These are phyloP conservation scores for Chiloscyllium punctatum DNA, from an alignment of 2,797 vertebrate species.

Conservation along the genomic window DNA sequence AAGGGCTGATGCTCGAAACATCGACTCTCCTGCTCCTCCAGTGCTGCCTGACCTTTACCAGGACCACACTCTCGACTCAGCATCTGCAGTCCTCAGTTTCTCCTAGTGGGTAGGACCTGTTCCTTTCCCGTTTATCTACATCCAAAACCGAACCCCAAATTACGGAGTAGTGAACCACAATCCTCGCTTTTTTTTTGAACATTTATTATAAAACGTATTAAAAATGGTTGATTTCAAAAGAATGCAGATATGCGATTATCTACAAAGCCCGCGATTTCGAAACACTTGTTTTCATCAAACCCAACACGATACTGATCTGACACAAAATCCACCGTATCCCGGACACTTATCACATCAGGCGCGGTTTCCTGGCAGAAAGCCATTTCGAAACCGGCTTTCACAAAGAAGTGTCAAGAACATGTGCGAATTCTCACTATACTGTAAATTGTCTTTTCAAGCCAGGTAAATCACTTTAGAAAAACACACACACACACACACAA, in stretches of 20 bases:
- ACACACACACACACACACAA: background rate
- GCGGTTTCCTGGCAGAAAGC: slow-evolving; percentile 77
- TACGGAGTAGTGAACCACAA: background rate
- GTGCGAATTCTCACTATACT: slow-evolving; percentile 45
- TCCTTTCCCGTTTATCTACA: background rate
- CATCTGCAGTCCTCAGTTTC: too few species aligned
- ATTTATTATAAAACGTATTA: slow-evolving; percentile 27
- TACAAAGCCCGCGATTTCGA: background rate
- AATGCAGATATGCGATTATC: background rate
- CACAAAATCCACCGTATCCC: background rate
- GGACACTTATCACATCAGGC: slow-evolving; percentile 66
- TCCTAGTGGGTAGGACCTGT: background rate
- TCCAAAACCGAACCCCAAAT: background rate
- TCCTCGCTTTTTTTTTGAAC: background rate
- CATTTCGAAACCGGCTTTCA: slow-evolving; percentile 98
- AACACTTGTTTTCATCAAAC: background rate
- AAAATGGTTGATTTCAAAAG: background rate
- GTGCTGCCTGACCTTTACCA: too few species aligned
- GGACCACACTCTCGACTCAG: too few species aligned
- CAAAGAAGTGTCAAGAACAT: slow-evolving; percentile 71
- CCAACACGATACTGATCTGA: background rate
- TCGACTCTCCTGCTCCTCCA: too few species aligned
- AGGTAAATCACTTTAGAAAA: background rate
- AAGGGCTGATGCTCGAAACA: too few species aligned
- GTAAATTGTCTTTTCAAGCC: background rate